phyloP scores from a whole-genome alignment of 2,113 vertebrate genomes.

The Cyanistes caeruleus region DNA sequence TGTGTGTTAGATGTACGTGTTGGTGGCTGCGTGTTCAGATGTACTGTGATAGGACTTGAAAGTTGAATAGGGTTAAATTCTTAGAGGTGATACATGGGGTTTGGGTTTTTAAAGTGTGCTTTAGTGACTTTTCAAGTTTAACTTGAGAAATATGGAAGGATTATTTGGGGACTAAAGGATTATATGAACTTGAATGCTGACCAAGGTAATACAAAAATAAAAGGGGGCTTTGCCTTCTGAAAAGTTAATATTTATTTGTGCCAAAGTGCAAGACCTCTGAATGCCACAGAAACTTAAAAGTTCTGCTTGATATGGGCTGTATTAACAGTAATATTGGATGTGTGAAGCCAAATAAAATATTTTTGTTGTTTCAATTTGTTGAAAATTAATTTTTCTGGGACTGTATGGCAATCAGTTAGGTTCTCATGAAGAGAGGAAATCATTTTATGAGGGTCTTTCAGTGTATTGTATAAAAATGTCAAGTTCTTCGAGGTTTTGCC shows the following conservation, averaged over 20 bases:
- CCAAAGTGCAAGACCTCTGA: not conserved
- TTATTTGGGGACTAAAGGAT: not conserved
- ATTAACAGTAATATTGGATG: not conserved
- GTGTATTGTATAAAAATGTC: not conserved
- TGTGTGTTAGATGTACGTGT: accelerated
- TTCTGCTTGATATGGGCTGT: not conserved
- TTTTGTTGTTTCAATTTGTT: not conserved
- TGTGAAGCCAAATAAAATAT: not conserved
- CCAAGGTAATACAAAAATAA: not conserved
- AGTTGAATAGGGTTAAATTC: not conserved
- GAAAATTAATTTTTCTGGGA: not conserved
- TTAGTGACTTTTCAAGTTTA: not conserved
- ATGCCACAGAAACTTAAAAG: not conserved
- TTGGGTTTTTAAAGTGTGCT: not conserved
- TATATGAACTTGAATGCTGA: not conserved
- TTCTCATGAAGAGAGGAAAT: not conserved
- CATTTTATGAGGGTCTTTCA: not conserved
- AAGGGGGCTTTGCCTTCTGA: not conserved
- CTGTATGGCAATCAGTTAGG: not conserved
- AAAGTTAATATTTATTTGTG: not conserved
- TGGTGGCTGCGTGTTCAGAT: not conserved
- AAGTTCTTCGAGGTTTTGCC: not conserved
- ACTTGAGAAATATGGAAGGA: not conserved
- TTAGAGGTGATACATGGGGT: not conserved
- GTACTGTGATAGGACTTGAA: not conserved